Evolutionary conservation across 2,113 vertebrate genomes (phyloP).

Genomic region (Glaucomys volans): DNA sequence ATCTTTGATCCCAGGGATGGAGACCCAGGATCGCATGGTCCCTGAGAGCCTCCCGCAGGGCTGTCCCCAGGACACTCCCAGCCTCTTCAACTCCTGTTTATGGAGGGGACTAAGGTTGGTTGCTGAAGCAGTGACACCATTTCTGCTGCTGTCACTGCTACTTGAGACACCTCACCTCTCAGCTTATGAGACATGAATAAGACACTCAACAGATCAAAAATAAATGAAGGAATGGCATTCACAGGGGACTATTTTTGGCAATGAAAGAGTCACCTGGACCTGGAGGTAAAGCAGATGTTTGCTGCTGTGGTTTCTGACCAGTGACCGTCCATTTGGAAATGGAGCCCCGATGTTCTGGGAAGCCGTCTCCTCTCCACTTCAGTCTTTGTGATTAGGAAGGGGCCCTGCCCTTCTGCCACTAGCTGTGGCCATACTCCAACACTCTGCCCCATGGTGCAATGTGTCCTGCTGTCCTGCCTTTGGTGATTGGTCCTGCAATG

Average conservation of each 20-base stretch:
- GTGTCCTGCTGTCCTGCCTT: not conserved
- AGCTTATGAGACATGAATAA: not conserved
- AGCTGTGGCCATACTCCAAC: too few relatives aligned
- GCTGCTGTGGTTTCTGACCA: accelerated
- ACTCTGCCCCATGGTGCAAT: accelerated
- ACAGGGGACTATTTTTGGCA: not conserved
- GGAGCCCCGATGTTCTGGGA: not conserved
- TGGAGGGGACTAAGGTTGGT: too few relatives aligned
- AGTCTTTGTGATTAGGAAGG: not conserved
- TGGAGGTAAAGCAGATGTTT: too few relatives aligned
- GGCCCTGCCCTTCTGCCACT: not conserved
- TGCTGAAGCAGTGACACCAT: too few relatives aligned
- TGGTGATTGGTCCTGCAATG: not conserved
- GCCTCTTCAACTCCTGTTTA: not conserved
- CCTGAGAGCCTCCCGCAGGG: not conserved
- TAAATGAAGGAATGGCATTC: not conserved
- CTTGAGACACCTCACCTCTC: too few relatives aligned
- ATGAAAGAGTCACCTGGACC: too few relatives aligned
- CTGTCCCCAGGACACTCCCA: not conserved
- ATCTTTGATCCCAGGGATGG: not conserved
- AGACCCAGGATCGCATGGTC: not conserved
- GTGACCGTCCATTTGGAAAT: not conserved
- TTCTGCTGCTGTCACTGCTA: not conserved
- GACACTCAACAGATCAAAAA: not conserved
- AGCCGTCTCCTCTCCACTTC: not conserved